Base-by-base conservation (phyloP, 2,888 invertebrate species). In the Dendrolimus houi region DNA sequence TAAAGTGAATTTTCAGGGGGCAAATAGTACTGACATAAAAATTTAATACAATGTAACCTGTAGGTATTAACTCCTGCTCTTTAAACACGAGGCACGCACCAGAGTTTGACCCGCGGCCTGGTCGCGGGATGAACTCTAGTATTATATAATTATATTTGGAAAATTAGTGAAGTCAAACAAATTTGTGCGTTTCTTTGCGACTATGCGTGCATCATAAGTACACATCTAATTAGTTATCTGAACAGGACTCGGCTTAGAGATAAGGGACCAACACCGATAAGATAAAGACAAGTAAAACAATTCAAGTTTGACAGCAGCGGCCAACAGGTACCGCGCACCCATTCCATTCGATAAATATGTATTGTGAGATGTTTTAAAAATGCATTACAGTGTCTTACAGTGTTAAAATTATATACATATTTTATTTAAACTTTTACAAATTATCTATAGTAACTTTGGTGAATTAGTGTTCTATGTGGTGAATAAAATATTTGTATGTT, bases 281-380 rank as follows among this genome's bases (percentile, higher is more conserved):
- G 60, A 61, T 61, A 59, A 59, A 57, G 56, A 52, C 54, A 41
- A 41, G 41, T 54, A 41, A 54, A 54, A 54, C 42, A 10, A 41
- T 41, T 58, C 17, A 57, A 60, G 58, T 58, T 60, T 58, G 58
- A 29, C 41, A 52, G 52, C 42, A 14, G 54, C 42, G 40, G 53
- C 41, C 53, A 56, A 47, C 41, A 42, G 41, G 41, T 17, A n/a
- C 17, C n/a, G 54, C 54, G 40, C 17, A 55, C 29, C 29, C 29
- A 29, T 29, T 29, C 29, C 29, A 29, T 53, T 53, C 52, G 53
- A 17, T 12, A 17, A 17, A 53, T 47, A 41, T 53, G 42, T 55
- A 55, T 54, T 53, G 52, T 55, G 55, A 53, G 53, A 56, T 10
- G 9, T 47, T 10, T 10, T 47, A 3, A 10, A 47, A 47, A 9